These are phyloP conservation scores for Agrochola lychnidis DNA, from an alignment of 2,888 invertebrate genomes.

Conservation along the genomic window DNA sequence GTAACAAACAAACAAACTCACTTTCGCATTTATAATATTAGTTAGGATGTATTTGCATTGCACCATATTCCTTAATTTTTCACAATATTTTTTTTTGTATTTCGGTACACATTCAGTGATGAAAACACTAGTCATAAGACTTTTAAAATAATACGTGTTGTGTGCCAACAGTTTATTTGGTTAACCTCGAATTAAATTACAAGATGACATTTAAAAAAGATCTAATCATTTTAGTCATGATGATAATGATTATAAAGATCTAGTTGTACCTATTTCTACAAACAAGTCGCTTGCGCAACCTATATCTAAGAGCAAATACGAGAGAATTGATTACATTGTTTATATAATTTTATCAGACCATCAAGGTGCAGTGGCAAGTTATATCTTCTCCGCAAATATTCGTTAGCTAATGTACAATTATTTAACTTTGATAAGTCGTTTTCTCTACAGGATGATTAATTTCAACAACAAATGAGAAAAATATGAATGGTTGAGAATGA, in stretches of 20 bases:
- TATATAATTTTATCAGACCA: conserved; percentile 73
- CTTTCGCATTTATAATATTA: too few species aligned
- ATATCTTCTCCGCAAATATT: conserved; percentile 76
- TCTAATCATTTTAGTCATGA: conserved; percentile 5
- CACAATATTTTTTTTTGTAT: neutral
- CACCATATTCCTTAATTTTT: neutral
- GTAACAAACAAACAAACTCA: too few species aligned
- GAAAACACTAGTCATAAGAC: neutral
- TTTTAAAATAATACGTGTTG: neutral
- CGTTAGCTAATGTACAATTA: conserved; percentile 70
- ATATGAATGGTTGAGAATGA: neutral
- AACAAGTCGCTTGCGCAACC: conserved; percentile 56
- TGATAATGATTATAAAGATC: conserved; percentile 32
- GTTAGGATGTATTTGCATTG: neutral
- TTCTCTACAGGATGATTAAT: conserved; percentile 58
- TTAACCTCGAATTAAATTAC: neutral
- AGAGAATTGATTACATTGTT: conserved; percentile 71
- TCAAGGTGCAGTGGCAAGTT: conserved; percentile 74
- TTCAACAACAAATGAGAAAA: neutral
- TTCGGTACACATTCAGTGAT: neutral
- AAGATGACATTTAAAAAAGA: conserved; percentile 1
- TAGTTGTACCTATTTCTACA: conserved; percentile 4
- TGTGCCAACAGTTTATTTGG: conserved; percentile 1
- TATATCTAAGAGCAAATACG: conserved; percentile 70
- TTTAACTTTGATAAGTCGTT: conserved; percentile 73